Percentiles rank a stretch among this genome's conserved stretches.
These are phyloP conservation scores for Eupithecia abbreviata DNA, from an alignment of 2,888 invertebrate genomes.

Conservation along the genomic window DNA sequence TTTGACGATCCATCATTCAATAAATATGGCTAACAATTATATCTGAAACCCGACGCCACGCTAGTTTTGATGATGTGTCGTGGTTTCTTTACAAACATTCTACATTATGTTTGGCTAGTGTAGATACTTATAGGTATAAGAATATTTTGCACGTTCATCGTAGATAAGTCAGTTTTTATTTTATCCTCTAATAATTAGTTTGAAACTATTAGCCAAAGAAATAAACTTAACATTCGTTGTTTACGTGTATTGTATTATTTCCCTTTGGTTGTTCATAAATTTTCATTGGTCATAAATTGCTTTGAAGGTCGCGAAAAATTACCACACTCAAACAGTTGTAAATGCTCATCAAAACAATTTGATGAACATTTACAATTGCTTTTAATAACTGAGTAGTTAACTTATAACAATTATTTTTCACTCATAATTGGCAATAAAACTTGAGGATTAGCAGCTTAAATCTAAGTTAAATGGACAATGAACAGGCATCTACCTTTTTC, in stretches of 20 bases:
- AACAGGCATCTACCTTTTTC: not conserved
- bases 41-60: too few species aligned
- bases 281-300: not conserved
- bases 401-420: not conserved
- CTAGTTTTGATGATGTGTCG: too few species aligned
- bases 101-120: too few species aligned
- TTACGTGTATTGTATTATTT: not conserved
- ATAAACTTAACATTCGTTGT: conserved; percentile 25
- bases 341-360: not conserved
- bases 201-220: conserved; percentile 41
- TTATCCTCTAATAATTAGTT: not conserved
- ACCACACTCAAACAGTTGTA: not conserved
- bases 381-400: not conserved
- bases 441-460: not conserved
- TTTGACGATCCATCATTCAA: too few species aligned
- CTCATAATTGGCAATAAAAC: not conserved
- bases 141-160: not conserved
- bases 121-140: not conserved
- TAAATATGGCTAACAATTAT: too few species aligned
- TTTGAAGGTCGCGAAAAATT: not conserved
- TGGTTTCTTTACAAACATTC: too few species aligned
- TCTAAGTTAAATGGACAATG: not conserved
- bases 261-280: not conserved
- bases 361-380: not conserved
- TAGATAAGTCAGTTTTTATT: not conserved